A percentile compares a stretch with the other conserved stretches of the same genome.
These are phyloP conservation scores for Verasper variegatus DNA, from an alignment of 2,113 vertebrate species.

Conservation along the genomic window DNA sequence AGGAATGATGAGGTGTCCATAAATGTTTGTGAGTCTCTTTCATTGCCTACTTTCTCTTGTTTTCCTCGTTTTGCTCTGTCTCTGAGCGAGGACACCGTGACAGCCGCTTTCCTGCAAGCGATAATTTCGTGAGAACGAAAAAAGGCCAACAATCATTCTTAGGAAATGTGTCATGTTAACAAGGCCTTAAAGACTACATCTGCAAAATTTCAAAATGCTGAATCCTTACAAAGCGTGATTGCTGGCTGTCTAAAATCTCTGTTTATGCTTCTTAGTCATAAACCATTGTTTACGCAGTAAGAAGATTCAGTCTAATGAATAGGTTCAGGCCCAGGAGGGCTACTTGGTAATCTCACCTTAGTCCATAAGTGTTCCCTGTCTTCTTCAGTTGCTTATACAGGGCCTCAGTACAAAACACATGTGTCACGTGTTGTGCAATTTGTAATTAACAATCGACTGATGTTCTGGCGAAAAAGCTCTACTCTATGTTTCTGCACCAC, in stretches of 20 bases:
- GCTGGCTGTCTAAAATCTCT: slow-evolving; percentile 54
- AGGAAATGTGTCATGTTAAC: slow-evolving; percentile 39
- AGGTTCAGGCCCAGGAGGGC: slow-evolving; percentile 41
- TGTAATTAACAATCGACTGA: slow-evolving; percentile 59
- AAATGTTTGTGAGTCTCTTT: background rate
- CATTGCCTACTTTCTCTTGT: background rate
- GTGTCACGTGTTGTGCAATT: slow-evolving; percentile 62
- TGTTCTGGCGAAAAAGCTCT: slow-evolving; percentile 11
- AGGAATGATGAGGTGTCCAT: slow-evolving; percentile 1
- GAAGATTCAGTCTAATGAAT: slow-evolving; percentile 63
- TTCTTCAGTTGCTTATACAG: slow-evolving; percentile 27
- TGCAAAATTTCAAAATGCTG: slow-evolving; percentile 36
- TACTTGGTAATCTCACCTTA: slow-evolving; percentile 62
- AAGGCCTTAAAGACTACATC: slow-evolving; percentile 21
- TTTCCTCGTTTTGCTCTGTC: slow-evolving; percentile 5
- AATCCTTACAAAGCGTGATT: slow-evolving; percentile 53
- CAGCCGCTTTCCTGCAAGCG: background rate
- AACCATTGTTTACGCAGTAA: slow-evolving; percentile 73
- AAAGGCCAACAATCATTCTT: slow-evolving; percentile 10
- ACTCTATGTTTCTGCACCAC: slow-evolving; percentile 1
- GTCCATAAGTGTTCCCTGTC: slow-evolving; percentile 58
- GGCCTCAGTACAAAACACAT: slow-evolving; percentile 20
- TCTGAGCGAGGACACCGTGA: slow-evolving; percentile 1
- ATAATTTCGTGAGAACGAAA: slow-evolving; percentile 30
- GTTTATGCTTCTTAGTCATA: slow-evolving; percentile 64